Percentiles rank a stretch among this genome's conserved stretches.
phyloP scores from a whole-genome alignment of 2,113 vertebrate genomes.

The Hemibagrus wyckioides region DNA sequence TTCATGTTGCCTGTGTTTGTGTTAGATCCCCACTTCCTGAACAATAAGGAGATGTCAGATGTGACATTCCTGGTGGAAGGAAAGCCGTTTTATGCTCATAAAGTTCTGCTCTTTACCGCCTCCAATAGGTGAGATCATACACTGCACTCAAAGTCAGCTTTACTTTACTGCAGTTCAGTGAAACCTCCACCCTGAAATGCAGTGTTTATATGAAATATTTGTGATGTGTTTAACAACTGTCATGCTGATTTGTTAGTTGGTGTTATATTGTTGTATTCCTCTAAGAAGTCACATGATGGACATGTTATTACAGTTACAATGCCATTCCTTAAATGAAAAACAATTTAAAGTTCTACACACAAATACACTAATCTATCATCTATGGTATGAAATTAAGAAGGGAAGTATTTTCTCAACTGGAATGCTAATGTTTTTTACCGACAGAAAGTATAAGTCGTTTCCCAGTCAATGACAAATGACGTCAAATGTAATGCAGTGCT shows the following conservation, averaged over 20 bases:
- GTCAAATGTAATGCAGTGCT: no score
- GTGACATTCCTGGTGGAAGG: constrained; percentile 97
- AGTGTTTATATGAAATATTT: not conserved
- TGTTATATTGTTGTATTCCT: not conserved
- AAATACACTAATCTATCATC: no score
- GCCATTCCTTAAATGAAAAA: not conserved
- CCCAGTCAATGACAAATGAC: no score
- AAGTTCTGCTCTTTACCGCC: constrained; percentile 94
- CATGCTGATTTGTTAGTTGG: not conserved
- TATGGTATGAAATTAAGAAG: no score
- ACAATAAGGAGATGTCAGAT: constrained; percentile 99
- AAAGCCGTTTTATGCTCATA: constrained; percentile 95
- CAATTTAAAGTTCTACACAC: not conserved
- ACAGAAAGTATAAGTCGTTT: no score
- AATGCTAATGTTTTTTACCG: no score
- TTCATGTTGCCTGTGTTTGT: constrained; percentile 14
- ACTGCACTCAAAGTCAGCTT: not conserved
- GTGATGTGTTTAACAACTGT: not conserved
- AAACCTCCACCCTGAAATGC: not conserved
- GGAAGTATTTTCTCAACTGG: no score
- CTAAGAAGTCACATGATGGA: not conserved
- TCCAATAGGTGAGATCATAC: constrained; percentile 81
- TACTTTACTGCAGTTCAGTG: not conserved
- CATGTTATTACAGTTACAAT: not conserved
- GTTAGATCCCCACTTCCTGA: constrained; percentile 96